Evolutionary conservation across 1,140 invertebrate genomes (phyloP), one percentile per base, ranked within the genome.

Genomic region (Drosophila bipectinata): DNA sequence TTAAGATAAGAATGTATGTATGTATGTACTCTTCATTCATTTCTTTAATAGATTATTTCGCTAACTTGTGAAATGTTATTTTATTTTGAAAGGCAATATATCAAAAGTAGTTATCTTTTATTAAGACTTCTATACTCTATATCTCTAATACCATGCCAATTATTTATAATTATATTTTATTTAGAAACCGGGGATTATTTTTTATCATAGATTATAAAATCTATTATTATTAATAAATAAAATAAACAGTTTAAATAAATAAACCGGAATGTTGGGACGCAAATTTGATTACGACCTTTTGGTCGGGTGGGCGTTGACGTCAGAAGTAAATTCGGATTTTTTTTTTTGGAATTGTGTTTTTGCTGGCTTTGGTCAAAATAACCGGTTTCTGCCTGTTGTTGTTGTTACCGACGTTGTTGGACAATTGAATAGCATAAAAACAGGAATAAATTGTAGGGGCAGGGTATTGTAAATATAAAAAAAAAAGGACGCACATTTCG

Each of bases 301-400:
- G 32, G 63, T 69, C 63, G 66, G 66, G 63, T 69, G 66, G 63
- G 66, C 67, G 82, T 82, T 85, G 82, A 87, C 82, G 82, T 85
- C 82, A 85, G 82, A 85, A 67, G 58, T 77, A 66, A 77, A 82
- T 75, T 81, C 47, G n/a, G n/a, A n/a, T 72, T 81, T 41, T 8
- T 32, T 72, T 66, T 62, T 66, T 67, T 72, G 41, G 41, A 62
- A 62, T 76, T 32, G 48, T 51, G 75, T 71, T 79, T 81, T 72
- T 78, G 53, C 66, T 63, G 48, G 48, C 21, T 52, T 52, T 85
- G 78, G 75, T 66, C 82, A 85, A 87, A 87, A 85, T 52, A 85
- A 85, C 82, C 82, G 82, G 82, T 87, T 87, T 47, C 14, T 7
- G 51, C 54, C 63, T 72, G 63, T 61, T 74, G 61, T 59, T 78